Evolutionary conservation across 1,140 invertebrate species (phyloP), one percentile per base, ranked within the genome.

Genomic region (Ceratina calcarata): DNA sequence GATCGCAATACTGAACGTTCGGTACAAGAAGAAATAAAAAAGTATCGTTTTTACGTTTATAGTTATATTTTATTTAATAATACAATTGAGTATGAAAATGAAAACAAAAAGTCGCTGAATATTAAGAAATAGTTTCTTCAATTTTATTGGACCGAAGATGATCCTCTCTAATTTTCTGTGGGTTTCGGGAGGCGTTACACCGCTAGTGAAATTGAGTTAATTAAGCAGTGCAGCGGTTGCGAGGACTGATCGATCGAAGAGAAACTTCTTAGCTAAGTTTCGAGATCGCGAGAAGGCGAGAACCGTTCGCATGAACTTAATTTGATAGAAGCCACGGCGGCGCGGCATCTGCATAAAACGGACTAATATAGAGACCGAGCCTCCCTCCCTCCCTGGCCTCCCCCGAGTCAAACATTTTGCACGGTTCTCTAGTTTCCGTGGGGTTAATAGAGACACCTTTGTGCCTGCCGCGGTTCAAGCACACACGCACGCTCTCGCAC

Each of bases 301-400:
- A 68, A 51, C 24, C 78, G 37, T 6, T 24, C 45, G 77, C 73
- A 72, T 74, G 62, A 73, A 73, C 68, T 83, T 83, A 86, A 86
- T 86, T 85, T 81, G 85, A 83, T 79, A 69, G 78, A 83, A 71
- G 55, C 77, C 74, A 16, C 53, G 79, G 73, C 49, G 79, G 73
- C 49, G 37, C 37, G 79, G 73, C 49, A 67, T 74, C 77, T 70
- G 74, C 71, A 82, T 77, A 82, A 82, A 78, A 79, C 49, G 72
- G 74, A 70, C 76, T 85, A 86, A 85, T 86, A 81, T 80, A 86
- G 85, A 85, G 85, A 55, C 37, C 37, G 37, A 10, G 37, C 6
- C 6, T 3, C 37, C 37, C n/a, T 37, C 32, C 32, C 32, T 37
- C 32, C 37, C 37, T 55, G 61, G 61, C 49, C 49, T 24, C 67